Evolutionary conservation across 2,888 invertebrate genomes (phyloP), one percentile per base, ranked within the genome.

Genomic region (Pilophorus perplexus): DNA sequence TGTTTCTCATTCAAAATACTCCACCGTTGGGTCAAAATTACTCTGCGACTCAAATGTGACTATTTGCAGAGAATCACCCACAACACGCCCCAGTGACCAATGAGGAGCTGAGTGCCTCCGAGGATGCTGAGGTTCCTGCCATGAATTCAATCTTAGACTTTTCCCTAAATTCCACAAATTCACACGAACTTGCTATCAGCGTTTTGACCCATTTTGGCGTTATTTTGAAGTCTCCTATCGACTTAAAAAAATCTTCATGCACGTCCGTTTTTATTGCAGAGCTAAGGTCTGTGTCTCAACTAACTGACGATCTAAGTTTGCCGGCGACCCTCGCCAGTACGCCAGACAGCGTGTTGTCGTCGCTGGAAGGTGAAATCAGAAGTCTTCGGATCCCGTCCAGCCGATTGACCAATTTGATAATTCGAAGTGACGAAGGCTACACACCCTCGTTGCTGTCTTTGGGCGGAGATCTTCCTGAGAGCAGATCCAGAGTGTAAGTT

Each of bases 391-490:
- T 55, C 14, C 20, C 40, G 3, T 10, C 22, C 10, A 46, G 27
- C 14, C 38, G 33, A 5, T 48, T 40, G 16, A 33, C 46, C 1
- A 14, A 37, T n/a, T 46, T 25, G 22, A 23, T 27, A 27, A 23
- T 54, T n/a, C 57, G 44, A 16, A 38, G 42, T n/a, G 33, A 54
- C 54, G 67, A 68, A 28, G 69, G 54, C 3, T 69, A 69, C 42
- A 68, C 66, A 14, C 69, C 69, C 1, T 60, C 66, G 4, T 23
- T 69, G 20, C 48, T 69, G 20, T 69, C 68, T 25, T 0, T 68
- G 12, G 55, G 64, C 3, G 55, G 59, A 3, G 66, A 62, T 22
- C 5, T 48, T 46, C 28, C 54, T 20, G 38, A 55, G 33, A 57
- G 42, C 57, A 18, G 42, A 12, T 68, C 68, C 8, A 55, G 68